Evolutionary conservation across 2,113 vertebrate species (phyloP), one percentile per base, ranked within the genome.

Genomic region (Australoheros scitulus): DNA sequence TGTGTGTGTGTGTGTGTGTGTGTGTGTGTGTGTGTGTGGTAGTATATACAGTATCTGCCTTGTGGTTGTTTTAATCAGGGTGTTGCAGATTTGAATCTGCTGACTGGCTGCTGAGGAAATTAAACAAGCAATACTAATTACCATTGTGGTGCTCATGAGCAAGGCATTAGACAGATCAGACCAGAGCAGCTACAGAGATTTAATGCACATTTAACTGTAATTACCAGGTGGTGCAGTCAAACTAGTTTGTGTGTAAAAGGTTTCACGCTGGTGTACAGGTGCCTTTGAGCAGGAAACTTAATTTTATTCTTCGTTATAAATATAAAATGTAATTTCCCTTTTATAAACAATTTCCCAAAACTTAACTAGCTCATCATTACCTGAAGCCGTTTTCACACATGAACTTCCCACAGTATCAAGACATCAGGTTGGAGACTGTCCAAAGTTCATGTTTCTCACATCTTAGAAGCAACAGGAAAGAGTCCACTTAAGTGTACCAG

Each of bases 1-100:
- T 52, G 58, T 85, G 43, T 78, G 38, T 75, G 50, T 79, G 64
- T 88, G 61, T 83, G 75, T 57, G 57, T 80, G 57, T 57, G 57
- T 80, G 57, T 59, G 58, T 34, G 52, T 55, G 82, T 68, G n/a
- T 52, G 26, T 70, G 70, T 86, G 68, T 77, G 68, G 58, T 56
- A 55, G 70, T 15, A 76, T 15, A 76, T 41, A 26, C 56, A 78
- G 29, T 76, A 72, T 72, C 2, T 72, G 38, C 9, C 17, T 36
- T 55, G 11, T 63, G 77, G 34, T 43, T 61, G 13, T 17, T 83
- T 74, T 75, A 36, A 57, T 68, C 26, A 38, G 15, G 18, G 2
- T n/a, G 29, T 38, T 80, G 38, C 65, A 60, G 36, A 61, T 86
- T 63, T 76, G 18, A 77, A 61, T 80, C 76, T 70, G 60, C 38